phyloP scores from a whole-genome alignment of 2,888 invertebrate species.

The Cephus pygmeus region DNA sequence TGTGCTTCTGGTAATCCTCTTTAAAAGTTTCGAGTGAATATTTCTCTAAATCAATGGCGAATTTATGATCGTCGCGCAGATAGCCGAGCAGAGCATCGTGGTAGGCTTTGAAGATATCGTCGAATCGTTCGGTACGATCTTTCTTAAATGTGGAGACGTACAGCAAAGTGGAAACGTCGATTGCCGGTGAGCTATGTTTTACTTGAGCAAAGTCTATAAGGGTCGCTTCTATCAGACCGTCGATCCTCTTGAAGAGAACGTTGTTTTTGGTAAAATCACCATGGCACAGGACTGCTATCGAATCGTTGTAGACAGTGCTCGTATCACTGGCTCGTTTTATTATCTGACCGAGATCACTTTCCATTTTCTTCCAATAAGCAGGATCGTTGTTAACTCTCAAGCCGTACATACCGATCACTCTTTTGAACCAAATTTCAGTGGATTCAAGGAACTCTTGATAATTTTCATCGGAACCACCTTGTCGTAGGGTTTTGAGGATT shows the following conservation, averaged over 20 bases:
- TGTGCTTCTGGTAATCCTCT: conserved; percentile 44
- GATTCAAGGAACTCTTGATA: neutral
- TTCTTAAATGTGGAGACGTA: conserved; percentile 36
- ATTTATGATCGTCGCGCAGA: conserved; percentile 38
- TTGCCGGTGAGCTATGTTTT: conserved; percentile 46
- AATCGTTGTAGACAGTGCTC: neutral
- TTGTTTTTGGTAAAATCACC: conserved; percentile 13
- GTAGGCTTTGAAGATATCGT: conserved; percentile 43
- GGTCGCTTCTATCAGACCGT: conserved; percentile 24
- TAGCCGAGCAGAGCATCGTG: conserved; percentile 39
- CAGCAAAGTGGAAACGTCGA: conserved; percentile 53
- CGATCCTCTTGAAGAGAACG: conserved; percentile 28
- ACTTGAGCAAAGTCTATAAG: conserved; percentile 52
- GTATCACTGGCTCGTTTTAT: neutral
- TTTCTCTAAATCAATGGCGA: conserved; percentile 32
- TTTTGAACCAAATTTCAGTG: neutral
- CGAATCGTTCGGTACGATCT: conserved; percentile 27
- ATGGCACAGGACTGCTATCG: conserved; percentile 6
- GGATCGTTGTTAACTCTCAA: neutral
- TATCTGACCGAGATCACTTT: neutral
- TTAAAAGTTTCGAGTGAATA: conserved; percentile 46
- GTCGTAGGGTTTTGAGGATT: neutral
- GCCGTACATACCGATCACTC: neutral
- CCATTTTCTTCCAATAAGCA: conserved; percentile 2
- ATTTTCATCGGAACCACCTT: neutral